Evolutionary conservation across 2,113 vertebrate genomes (phyloP), one percentile per base, ranked within the genome.

Genomic region (Spea multiplicata): DNA sequence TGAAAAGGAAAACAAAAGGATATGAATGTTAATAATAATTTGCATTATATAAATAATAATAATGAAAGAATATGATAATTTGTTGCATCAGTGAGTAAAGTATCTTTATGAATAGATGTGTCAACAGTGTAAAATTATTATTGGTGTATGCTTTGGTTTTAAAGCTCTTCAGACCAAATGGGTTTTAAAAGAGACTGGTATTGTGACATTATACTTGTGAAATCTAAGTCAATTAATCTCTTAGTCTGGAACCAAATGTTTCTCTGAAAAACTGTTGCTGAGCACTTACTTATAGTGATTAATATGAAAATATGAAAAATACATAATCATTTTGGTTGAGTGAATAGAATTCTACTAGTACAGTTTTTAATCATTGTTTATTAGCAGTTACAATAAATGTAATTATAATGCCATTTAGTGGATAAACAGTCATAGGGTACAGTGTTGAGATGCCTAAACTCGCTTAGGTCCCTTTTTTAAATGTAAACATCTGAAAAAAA

Each of bases 11-110:
- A 92, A 95, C 94, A 92, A 95, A 95, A 94, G 90, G 89, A 89
- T 91, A 93, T 87, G 94, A 96, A 97, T 96, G 94, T 94, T 95
- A 94, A 96, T 95, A 93, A 97, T 91, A 93, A 99, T 99, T 98
- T 98, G 96, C 97, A 99, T 99, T 94, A 96, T 98, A 96, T 98
- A 95, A 98, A 94, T 94, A 93, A 94, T 92, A 87, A 88, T 89
- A 91, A 92, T 93, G 89, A 92, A 93, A 93, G 91, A 92, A 92
- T 85, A 90, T 84, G 91, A 88, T 91, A 87, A 91, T 90, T 88
- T 91, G 89, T 90, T 91, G 91, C 91, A 91, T 93, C 90, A 93
- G 85, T 92, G 89, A 93, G 91, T 91, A 93, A 89, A 91, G 92
- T 91, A 91, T 89, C 89, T 91, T 86, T 17, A 76, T 88, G 89